Conservation (phyloP, 2,888 invertebrate species). For the Lepidochrysops patricia region DNA sequence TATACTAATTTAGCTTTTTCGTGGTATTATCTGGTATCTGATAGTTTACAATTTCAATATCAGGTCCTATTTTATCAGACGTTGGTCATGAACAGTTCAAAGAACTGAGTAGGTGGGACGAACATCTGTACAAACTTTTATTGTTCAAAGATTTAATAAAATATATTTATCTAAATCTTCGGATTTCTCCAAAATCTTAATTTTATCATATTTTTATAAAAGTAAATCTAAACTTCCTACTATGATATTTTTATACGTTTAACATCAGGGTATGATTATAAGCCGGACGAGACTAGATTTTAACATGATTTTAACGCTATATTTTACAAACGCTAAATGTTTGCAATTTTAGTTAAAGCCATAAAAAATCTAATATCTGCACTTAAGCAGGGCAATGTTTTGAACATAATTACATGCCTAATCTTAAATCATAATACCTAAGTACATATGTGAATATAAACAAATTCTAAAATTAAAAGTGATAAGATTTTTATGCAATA, state of each 20-base stretch:
- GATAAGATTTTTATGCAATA: not conserved
- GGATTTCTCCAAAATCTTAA: too few relatives aligned
- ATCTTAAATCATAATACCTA: too few relatives aligned
- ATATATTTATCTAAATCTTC: not conserved
- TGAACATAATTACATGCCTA: too few relatives aligned
- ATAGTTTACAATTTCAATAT: not conserved
- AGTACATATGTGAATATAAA: not conserved
- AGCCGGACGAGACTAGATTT: too few relatives aligned
- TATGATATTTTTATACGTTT: too few relatives aligned
- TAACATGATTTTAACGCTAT: too few relatives aligned
- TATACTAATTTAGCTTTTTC: too few relatives aligned
- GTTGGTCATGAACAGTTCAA: not conserved
- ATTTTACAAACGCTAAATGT: not conserved
- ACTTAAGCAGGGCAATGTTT: too few relatives aligned
- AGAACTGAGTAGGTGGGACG: not conserved
- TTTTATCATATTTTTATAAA: too few relatives aligned
- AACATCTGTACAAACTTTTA: not conserved
- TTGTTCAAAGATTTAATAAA: not conserved
- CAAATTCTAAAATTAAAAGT: not conserved
- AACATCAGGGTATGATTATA: too few relatives aligned
- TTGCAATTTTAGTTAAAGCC: not conserved
- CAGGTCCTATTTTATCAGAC: not conserved
- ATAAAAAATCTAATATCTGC: too few relatives aligned
- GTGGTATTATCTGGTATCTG: not conserved
- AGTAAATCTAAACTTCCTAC: too few relatives aligned